A percentile compares a stretch with the other conserved stretches of the same genome.
Conservation (phyloP, 2,888 invertebrate genomes). For the Timandra comae region DNA sequence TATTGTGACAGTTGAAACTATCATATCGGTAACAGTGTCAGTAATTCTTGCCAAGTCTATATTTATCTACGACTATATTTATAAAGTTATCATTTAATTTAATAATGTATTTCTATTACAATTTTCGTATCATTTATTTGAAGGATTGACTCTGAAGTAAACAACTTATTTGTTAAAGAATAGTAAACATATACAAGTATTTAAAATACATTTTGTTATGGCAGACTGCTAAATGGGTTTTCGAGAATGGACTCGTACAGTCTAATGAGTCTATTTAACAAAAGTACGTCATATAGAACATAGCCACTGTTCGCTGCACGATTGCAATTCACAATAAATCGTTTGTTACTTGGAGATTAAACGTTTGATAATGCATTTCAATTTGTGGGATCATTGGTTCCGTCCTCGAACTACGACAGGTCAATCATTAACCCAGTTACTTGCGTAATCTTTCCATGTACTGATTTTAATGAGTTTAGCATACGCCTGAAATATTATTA, state of each 20-base stretch:
- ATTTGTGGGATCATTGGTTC: slow-evolving; percentile 64
- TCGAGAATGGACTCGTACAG: too few relatives aligned
- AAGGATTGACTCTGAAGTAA: too few relatives aligned
- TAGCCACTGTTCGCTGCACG: slow-evolving; percentile 36
- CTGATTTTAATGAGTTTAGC: background rate
- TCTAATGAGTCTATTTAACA: slow-evolving; percentile 40
- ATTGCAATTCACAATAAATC: slow-evolving; percentile 44
- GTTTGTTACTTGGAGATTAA: slow-evolving; percentile 58
- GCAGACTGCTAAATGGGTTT: too few relatives aligned
- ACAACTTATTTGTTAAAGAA: too few relatives aligned
- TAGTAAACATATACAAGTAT: too few relatives aligned
- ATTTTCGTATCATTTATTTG: too few relatives aligned
- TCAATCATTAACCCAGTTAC: slow-evolving; percentile 55
- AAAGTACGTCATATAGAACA: slow-evolving; percentile 38
- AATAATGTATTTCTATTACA: too few relatives aligned
- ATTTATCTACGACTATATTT: slow-evolving; percentile 30
- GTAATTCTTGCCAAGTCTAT: slow-evolving; percentile 50
- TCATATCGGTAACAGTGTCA: slow-evolving; percentile 41
- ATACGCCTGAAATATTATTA: too few relatives aligned
- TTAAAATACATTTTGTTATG: too few relatives aligned
- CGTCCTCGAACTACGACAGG: slow-evolving; percentile 37
- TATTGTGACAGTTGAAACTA: slow-evolving; percentile 48
- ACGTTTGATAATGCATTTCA: slow-evolving; percentile 60
- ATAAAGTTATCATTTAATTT: too few relatives aligned
- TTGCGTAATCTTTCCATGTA: slow-evolving; percentile 23